Evolutionary conservation across 2,888 invertebrate genomes (phyloP), one percentile per base, ranked within the genome.

Genomic region (Apoda limacodes): DNA sequence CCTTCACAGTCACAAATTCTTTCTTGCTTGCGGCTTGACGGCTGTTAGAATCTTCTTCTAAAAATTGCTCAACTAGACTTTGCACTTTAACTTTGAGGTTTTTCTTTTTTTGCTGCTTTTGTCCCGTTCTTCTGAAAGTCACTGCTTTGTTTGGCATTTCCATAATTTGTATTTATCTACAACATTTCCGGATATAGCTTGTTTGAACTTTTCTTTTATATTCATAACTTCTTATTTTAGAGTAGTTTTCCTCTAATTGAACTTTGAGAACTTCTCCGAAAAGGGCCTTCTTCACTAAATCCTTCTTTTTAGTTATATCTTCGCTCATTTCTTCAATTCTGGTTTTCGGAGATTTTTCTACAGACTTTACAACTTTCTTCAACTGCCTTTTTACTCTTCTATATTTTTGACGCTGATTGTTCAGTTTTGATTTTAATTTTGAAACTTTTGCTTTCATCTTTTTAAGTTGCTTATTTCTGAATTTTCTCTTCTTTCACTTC

Each of bases 1-100:
- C n/a, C n/a, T n/a, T n/a, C n/a, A n/a, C n/a, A 28, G 32, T 20
- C 19, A 40, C 29, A 32, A 33, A 49, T 32, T 50, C 49, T 36
- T 45, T 48, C 36, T 48, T 52, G 13, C 49, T 48, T 23, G 47
- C 36, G 17, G 36, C 32, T 24, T 35, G 28, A 14, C 44, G 22
- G 33, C 45, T 46, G 29, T 46, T 48, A 15, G 33, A 21, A 41
- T 50, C 47, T 32, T 45, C 36, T 46, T 45, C 43, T 17, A 32
- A 34, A 29, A 39, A 36, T 15, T 36, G 7, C 22, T 25, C 13
- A 13, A 32, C 28, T 22, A 28, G 22, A 10, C 26, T 9, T 22
- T 22, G 22, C 9, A 26, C 4, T 26, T 9, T 28, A n/a, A n/a
- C n/a, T n/a, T n/a, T n/a, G n/a, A n/a, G n/a, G n/a, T n/a, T n/a